Conservation (phyloP, 2,797 vertebrate genomes). For the Aldrovandia affinis region DNA sequence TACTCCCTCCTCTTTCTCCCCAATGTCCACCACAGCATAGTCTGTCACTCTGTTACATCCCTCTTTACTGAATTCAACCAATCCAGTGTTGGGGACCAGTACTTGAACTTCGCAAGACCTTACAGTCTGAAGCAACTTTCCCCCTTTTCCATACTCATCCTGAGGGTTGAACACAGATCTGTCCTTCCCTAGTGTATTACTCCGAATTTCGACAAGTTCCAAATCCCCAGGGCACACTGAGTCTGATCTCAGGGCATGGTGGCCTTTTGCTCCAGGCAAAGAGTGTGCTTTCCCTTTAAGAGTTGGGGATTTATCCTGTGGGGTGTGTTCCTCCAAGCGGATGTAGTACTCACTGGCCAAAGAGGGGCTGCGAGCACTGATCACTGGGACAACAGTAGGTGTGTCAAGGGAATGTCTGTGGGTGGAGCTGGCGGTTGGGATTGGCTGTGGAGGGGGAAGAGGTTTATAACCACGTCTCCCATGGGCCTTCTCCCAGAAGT, state of each 20-base stretch:
- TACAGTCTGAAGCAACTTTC: slow-evolving; percentile 68
- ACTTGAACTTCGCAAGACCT: slow-evolving; percentile 75
- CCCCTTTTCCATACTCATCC: slow-evolving; percentile 50
- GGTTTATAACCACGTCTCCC: slow-evolving; percentile 82
- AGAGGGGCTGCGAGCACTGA: slow-evolving; percentile 91
- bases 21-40: slow-evolving; percentile 77
- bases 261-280: slow-evolving; percentile 39
- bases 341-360: slow-evolving; percentile 93
- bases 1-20: slow-evolving; percentile 63
- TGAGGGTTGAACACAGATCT: slow-evolving; percentile 60
- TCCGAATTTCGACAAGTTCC: slow-evolving; percentile 78
- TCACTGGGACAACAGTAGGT: slow-evolving; percentile 90
- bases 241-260: slow-evolving; percentile 42
- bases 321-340: slow-evolving; percentile 87
- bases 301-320: slow-evolving; percentile 76
- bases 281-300: slow-evolving; percentile 65
- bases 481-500: slow-evolving; percentile 91
- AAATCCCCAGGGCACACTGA: slow-evolving; percentile 67
- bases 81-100: slow-evolving; percentile 71
- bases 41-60: slow-evolving; percentile 73
- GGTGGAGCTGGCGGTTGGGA: slow-evolving; percentile 76
- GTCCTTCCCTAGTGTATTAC: slow-evolving; percentile 71
- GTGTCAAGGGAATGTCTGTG: slow-evolving; percentile 85
- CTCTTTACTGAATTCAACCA: slow-evolving; percentile 75
- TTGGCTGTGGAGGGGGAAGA: slow-evolving; percentile 78